Conservation (phyloP, 2,113 vertebrate genomes). For the Passer domesticus region DNA sequence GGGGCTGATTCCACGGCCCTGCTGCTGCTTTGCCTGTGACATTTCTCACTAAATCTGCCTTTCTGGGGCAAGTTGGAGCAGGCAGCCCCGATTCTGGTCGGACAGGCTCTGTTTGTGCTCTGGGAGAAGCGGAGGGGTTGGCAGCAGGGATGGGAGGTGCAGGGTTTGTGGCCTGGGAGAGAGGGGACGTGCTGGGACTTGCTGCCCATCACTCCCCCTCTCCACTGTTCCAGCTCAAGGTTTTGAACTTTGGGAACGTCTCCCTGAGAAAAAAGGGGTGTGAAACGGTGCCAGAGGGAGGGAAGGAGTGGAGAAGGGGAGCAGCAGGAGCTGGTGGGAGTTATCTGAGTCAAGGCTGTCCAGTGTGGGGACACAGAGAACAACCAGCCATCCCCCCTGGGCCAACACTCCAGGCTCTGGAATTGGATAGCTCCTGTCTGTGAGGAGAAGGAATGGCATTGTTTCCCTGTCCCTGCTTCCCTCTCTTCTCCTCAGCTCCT, state of each 20-base stretch:
- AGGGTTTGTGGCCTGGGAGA: neutral
- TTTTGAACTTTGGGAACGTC: conserved; percentile 58
- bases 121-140: neutral
- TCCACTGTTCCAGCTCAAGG: neutral
- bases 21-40: neutral
- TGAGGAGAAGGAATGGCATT: neutral
- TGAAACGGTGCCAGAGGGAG: neutral
- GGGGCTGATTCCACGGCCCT: neutral
- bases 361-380: neutral
- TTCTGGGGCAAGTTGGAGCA: conserved; percentile 67
- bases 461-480: neutral
- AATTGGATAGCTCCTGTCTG: neutral
- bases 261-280: neutral
- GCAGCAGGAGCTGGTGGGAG: neutral
- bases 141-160: conserved; percentile 50
- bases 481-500: neutral
- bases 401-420: neutral
- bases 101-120: conserved; percentile 62
- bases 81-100: conserved; percentile 64
- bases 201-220: conserved; percentile 25
- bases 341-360: neutral
- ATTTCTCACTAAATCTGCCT: conserved; percentile 32
- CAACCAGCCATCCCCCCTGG: neutral
- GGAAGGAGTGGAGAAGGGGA: neutral
- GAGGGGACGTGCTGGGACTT: conserved; percentile 63